phyloP scores from a whole-genome alignment of 2,113 vertebrate species.

The Neogobius melanostomus region DNA sequence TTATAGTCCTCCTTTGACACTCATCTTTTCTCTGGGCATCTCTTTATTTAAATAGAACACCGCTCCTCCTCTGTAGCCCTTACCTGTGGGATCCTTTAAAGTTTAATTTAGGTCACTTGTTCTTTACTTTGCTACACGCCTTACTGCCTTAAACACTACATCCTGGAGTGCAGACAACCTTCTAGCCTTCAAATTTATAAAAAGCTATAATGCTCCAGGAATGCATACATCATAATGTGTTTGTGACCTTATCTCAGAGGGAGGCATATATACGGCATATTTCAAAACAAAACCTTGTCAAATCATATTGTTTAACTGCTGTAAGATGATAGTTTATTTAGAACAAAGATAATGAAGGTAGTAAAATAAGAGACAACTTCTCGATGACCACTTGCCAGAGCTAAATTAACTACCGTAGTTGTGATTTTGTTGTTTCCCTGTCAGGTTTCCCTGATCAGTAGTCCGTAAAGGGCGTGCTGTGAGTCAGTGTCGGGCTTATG shows the following conservation, averaged over 20 bases:
- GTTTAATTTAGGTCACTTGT: slow-evolving; percentile 1
- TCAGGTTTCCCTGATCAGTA: not conserved
- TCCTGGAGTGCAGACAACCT: not conserved
- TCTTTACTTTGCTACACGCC: not conserved
- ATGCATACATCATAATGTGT: not conserved
- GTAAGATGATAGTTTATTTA: not conserved
- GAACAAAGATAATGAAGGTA: not conserved
- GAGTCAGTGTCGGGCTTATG: not conserved
- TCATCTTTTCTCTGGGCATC: not conserved
- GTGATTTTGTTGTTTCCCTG: not conserved
- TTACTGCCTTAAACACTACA: not conserved
- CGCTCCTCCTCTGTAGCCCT: not conserved
- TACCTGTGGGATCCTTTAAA: slow-evolving; percentile 8
- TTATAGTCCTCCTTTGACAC: not conserved
- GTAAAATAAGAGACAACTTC: too few relatives aligned
- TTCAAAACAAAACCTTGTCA: not conserved
- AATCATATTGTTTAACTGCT: not conserved
- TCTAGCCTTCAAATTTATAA: slow-evolving; percentile 1
- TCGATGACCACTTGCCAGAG: too few relatives aligned
- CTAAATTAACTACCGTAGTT: too few relatives aligned
- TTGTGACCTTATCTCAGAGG: not conserved
- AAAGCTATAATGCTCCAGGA: not conserved
- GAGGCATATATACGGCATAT: too few relatives aligned
- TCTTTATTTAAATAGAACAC: slow-evolving; percentile 1
- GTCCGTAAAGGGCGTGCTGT: not conserved